Evolutionary conservation across 2,797 vertebrate species (phyloP).

Genomic region (Enteromius fasciolatus): DNA sequence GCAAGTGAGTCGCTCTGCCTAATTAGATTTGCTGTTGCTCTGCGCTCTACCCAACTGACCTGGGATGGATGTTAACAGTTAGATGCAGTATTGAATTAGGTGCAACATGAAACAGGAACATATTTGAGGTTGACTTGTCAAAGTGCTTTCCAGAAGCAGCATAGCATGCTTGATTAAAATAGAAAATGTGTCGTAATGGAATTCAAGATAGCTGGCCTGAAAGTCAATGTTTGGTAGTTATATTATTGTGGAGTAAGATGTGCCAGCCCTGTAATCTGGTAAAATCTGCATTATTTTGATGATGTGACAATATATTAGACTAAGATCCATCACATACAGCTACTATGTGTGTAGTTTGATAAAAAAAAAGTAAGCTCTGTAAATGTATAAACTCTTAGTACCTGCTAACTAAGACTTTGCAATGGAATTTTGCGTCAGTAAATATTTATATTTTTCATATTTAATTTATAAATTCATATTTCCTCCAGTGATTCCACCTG

Average conservation of each 20-base stretch:
- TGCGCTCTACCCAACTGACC: conserved; percentile 28
- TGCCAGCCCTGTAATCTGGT: background rate
- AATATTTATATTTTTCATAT: background rate
- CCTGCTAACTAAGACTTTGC: background rate
- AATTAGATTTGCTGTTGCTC: conserved; percentile 45
- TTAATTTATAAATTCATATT: no score
- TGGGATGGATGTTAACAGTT: conserved; percentile 38
- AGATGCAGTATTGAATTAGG: conserved; percentile 41
- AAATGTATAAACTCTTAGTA: background rate
- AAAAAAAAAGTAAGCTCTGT: no score
- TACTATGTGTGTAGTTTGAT: background rate
- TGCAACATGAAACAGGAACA: conserved; percentile 44
- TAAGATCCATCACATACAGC: background rate
- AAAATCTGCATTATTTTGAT: conserved; percentile 1
- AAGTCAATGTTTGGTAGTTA: background rate
- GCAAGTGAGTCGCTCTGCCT: conserved; percentile 19
- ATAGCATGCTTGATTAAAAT: conserved; percentile 38
- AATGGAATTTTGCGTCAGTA: background rate
- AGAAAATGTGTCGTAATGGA: conserved; percentile 44
- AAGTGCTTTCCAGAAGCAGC: conserved; percentile 46
- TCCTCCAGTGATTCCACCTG: background rate
- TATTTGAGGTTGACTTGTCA: conserved; percentile 40
- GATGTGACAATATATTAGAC: background rate
- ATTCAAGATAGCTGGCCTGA: conserved; percentile 35
- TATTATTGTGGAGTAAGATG: conserved; percentile 2